These are phyloP conservation scores for Diarsia mendica DNA, from an alignment of 2,888 invertebrate species.

Conservation along the genomic window DNA sequence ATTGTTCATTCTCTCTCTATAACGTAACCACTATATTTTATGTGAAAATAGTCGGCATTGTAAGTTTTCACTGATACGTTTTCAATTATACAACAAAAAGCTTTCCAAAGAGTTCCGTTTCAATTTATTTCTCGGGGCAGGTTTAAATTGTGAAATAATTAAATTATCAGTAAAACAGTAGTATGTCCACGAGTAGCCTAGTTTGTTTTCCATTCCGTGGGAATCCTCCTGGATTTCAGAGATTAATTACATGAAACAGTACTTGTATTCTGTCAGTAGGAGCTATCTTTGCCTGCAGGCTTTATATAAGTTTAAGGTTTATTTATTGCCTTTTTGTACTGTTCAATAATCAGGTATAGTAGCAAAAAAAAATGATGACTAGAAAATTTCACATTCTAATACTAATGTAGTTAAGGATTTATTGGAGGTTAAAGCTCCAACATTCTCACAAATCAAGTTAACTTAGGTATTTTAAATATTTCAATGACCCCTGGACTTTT, in stretches of 20 bases:
- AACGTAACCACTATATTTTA: neutral
- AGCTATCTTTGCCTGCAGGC: neutral
- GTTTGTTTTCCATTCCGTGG: conserved; percentile 29
- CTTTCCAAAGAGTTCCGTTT: neutral
- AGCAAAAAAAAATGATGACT: too few species aligned
- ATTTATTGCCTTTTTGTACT: neutral
- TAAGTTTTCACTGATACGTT: neutral
- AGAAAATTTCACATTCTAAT: neutral
- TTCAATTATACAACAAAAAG: neutral
- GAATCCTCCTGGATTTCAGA: conserved; percentile 27
- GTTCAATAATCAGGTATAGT: neutral
- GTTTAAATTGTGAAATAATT: conserved; percentile 12
- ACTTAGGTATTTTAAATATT: too few species aligned
- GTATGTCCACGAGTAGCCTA: neutral
- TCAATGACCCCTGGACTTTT: too few species aligned
- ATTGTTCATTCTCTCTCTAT: too few species aligned
- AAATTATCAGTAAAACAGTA: neutral
- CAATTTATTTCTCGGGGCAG: neutral
- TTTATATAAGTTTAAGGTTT: neutral
- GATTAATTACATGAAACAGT: conserved; percentile 26
- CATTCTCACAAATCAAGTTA: too few species aligned
- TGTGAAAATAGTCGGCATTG: neutral
- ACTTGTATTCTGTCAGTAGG: neutral
- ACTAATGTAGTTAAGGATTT: too few species aligned
- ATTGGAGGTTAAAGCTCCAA: too few species aligned